Evolutionary conservation across 2,113 vertebrate species (phyloP).

Genomic region (Catharus fuscescens): DNA sequence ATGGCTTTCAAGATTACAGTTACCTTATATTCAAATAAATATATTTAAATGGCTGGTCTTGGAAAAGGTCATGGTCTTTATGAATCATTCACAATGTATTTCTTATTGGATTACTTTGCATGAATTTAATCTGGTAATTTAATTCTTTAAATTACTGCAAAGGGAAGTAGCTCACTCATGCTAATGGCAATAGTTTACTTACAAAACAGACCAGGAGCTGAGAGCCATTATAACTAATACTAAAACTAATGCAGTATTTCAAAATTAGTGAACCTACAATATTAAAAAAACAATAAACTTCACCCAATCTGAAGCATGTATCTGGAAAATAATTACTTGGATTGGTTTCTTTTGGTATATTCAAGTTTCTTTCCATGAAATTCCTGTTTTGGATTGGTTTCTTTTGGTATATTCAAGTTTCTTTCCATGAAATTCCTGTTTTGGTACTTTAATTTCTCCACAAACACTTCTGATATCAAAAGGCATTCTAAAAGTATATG

Average conservation of each 20-base stretch:
- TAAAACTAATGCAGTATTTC: background rate
- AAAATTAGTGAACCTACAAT: background rate
- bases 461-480: background rate
- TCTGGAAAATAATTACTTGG: background rate
- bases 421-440: background rate
- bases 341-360: background rate
- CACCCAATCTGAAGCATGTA: background rate
- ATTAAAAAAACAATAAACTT: background rate
- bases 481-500: background rate
- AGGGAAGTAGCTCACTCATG: background rate
- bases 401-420: background rate
- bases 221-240: background rate
- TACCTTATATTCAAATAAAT: background rate
- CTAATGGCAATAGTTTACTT: background rate
- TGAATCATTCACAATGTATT: background rate
- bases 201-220: background rate
- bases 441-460: background rate
- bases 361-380: background rate
- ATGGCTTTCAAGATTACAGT: background rate
- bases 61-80: constrained; percentile 7
- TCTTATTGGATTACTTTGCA: background rate
- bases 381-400: background rate
- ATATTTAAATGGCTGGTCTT: background rate
- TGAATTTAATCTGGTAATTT: background rate
- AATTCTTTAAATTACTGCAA: background rate